Evolutionary conservation across 2,888 invertebrate species (phyloP), one percentile per base, ranked within the genome.

Genomic region (Aspidiotus rigidus): DNA sequence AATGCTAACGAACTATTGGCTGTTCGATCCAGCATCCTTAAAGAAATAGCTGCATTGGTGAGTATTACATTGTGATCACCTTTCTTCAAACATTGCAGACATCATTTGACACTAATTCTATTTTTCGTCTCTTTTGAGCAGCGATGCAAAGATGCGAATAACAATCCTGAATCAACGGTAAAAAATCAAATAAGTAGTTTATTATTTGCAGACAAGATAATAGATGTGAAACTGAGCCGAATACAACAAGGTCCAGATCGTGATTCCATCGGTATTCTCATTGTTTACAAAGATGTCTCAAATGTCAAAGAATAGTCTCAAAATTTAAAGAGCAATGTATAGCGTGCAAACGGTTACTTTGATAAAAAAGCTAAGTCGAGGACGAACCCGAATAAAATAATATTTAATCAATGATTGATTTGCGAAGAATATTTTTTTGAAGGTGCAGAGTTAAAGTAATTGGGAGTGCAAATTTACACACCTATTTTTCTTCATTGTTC

Each of bases 151-250:
- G 93, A 94, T 79, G 87, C 88, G 39, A 91, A 90, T 0, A 90
- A 90, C 1, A 90, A 90, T 74, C 89, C 90, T 80, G 90, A 91
- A 77, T 78, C 87, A 44, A 82, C 84, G 66, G 87, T 93, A 66
- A 90, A 93, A 73, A 92, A 92, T 76, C 92, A 93, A 77, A 78
- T 95, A 59, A 89, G 89, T 69, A 93, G 93, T 74, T 80, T 95
- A 70, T 81, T 86, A 73, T 93, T 89, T 78, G 84, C 94, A 42
- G 83, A 85, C 70, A 86, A 87, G 76, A 83, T 90, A 39, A 85
- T 93, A 71, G 89, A 92, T 75, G 83, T 83, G 7, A 78, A 83
- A 64, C 80, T 84, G 41, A 76, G 80, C 44, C 77, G 82, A 10
- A 78, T 84, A 74, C 79, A 79, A 67, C 78, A 79, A 56, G 80